Evolutionary conservation across 1,140 invertebrate species (phyloP), one percentile per base, ranked within the genome.

Genomic region (Zaprionus kolodkinae): DNA sequence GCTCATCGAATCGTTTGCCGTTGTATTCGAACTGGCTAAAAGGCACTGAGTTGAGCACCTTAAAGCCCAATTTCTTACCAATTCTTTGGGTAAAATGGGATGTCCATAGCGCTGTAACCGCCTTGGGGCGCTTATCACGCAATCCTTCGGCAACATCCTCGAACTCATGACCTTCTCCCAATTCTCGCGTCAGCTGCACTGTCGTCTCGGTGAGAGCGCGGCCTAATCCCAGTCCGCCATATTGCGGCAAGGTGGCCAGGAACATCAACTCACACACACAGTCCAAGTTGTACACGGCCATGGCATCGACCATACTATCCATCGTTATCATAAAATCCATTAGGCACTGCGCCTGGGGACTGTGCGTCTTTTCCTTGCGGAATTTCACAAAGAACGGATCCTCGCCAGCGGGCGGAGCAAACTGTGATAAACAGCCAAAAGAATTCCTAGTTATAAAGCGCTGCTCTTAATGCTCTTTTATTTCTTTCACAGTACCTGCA

Each of bases 211-310:
- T 91, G 11, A 96, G 72, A 13, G 93, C 64, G 13, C 92, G 93
- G 0, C 93, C 95, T 38, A 96, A 92, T 52, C 94, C 93, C 35
- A 93, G 89, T 3, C 91, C 80, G 33, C 93, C 92, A 45, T 94
- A 93, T 10, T 93, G 82, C 0, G 93, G 92, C 11, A 94, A 63
- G 0, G 94, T 95, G 7, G 93, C 94, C 12, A 96, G 65, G 72
- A 96, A 96, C 95, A 96, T 95, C 12, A 96, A 83, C 88, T 96
- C 95, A 11, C 95, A 78, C n/a, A 95, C 93, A 70, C 94, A 95
- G 43, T 95, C 93, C 0, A 94, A 93, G 11, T 94, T 93, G 70
- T 94, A 95, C 78, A 94, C 93, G 40, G 94, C 92, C 81, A 95
- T 95, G 0, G 96, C 92, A 91, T 96, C 93, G 21, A 94, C 92